phyloP scores from a whole-genome alignment of 2,888 invertebrate genomes.

The Bombyx huttoni region DNA sequence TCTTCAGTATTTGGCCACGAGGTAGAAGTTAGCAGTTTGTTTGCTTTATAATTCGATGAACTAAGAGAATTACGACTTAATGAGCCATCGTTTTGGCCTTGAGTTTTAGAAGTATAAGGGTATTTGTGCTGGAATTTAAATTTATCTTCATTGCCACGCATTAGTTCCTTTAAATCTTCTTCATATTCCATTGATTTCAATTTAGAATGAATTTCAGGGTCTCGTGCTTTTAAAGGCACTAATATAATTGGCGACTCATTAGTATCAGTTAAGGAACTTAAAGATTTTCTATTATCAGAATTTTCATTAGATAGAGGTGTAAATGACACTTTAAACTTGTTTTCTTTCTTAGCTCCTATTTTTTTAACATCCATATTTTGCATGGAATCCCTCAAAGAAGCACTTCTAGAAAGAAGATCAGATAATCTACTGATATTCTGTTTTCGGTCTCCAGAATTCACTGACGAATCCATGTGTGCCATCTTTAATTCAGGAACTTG shows the following conservation, averaged over 20 bases:
- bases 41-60: too few relatives aligned
- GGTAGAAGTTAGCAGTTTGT: too few relatives aligned
- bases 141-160: not conserved
- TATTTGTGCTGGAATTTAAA: not conserved
- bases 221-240: not conserved
- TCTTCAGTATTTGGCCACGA: too few relatives aligned
- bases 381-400: too few relatives aligned
- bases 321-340: conserved; percentile 26
- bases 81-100: too few relatives aligned
- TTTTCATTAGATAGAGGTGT: conserved; percentile 11
- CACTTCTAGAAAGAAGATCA: too few relatives aligned
- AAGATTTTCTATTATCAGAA: conserved; percentile 1
- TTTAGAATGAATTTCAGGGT: not conserved
- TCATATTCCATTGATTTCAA: not conserved
- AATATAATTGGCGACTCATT: not conserved
- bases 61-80: too few relatives aligned
- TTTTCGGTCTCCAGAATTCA: too few relatives aligned
- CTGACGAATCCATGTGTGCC: not conserved
- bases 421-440: too few relatives aligned
- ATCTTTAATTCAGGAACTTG: conserved; percentile 18
- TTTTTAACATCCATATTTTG: not conserved
- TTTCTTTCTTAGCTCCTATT: conserved; percentile 8
- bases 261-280: not conserved
- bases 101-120: too few relatives aligned
- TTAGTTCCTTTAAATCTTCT: not conserved